Evolutionary conservation across 2,888 invertebrate species (phyloP).

Genomic region (Drosophila phalerata): DNA sequence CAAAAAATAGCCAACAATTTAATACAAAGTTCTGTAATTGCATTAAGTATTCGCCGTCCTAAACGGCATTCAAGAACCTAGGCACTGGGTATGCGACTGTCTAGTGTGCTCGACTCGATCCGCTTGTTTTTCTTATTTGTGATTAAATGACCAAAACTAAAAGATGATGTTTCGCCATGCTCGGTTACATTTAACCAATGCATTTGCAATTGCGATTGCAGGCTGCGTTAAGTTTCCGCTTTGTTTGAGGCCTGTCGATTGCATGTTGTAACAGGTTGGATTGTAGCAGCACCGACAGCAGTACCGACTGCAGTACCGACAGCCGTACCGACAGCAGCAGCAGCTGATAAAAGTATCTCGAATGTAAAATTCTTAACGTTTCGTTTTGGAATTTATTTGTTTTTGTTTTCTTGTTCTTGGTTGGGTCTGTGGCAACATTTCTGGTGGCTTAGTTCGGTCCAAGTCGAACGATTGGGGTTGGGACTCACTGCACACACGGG

Average conservation of each 20-base stretch:
- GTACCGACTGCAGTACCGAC: no score
- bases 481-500: constrained; percentile 31
- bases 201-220: constrained; percentile 20
- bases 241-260: constrained; percentile 66
- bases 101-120: no score
- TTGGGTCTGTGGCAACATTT: constrained; percentile 5
- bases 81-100: no score
- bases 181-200: constrained; percentile 47
- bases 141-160: constrained; percentile 21
- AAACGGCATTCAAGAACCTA: no score
- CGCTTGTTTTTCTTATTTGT: neutral
- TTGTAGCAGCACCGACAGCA: constrained; percentile 24
- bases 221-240: constrained; percentile 44
- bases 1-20: no score
- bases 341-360: constrained; percentile 68
- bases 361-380: constrained; percentile 66
- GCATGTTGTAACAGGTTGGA: constrained; percentile 70
- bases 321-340: constrained; percentile 8
- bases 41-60: no score
- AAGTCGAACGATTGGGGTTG: constrained; percentile 45
- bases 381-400: constrained; percentile 66
- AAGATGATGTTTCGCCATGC: constrained; percentile 47
- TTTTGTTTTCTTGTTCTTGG: constrained; percentile 23
- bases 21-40: no score
- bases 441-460: constrained; percentile 34